Evolutionary conservation across 2,113 vertebrate species (phyloP), one percentile per base, ranked within the genome.

Genomic region (Macquaria australasica): DNA sequence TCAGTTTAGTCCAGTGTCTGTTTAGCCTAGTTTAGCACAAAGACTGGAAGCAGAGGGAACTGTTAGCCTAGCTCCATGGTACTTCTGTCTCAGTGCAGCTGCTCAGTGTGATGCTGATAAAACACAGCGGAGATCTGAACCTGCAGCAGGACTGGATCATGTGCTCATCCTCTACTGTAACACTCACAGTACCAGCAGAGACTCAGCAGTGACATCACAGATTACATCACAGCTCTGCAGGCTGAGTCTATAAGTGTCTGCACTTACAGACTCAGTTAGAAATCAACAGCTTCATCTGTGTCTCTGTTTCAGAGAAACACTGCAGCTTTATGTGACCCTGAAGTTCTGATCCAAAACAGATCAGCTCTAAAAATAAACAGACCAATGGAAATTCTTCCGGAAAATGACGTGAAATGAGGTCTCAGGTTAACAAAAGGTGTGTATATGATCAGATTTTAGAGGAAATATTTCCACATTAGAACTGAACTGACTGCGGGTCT

Each of bases 341-440:
- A 51, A 21, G 48, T 50, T 50, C 48, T 83, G 82, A 78, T 77
- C 74, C 59, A 66, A 34, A 77, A 77, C 81, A 66, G 58, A 75
- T 21, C 80, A 15, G 63, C 15, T 69, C 72, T 82, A 75, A 75
- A 82, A 75, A 82, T 75, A 74, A 51, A 48, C 45, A 43, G 10
- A 43, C 10, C 43, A 12, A 43, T 43, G 43, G 43, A 43, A 43
- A 43, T 11, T 43, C 43, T 43, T 43, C 43, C 10, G 12, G 11
- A 43, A 43, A 48, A 48, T 1, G 45, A 48, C 45, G 15, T 1
- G 14, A 16, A 48, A 48, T 16, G 10, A 43, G 41, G 41, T 11
- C 43, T 45, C 43, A 15, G 3, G 45, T 48, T 15, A 14, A 45
- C 11, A 15, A 50, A 50, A 50, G 18, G 15, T 16, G 48, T 50